These are phyloP conservation scores for Fissipunctia ypsillon DNA, from an alignment of 2,888 invertebrate genomes.

Conservation along the genomic window DNA sequence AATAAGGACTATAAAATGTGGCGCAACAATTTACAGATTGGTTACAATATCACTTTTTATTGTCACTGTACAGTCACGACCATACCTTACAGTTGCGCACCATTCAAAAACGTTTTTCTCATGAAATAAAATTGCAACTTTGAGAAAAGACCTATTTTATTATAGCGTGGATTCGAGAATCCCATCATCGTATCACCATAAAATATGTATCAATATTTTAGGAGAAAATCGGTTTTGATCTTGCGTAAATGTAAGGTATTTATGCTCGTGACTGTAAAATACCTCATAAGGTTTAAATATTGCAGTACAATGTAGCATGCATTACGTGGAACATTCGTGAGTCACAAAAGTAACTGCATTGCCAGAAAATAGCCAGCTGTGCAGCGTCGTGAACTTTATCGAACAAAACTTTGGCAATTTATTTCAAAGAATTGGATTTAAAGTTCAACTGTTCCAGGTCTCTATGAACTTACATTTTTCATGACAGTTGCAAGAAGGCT, in stretches of 20 bases:
- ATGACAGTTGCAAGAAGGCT: neutral
- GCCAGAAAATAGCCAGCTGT: conserved; percentile 40
- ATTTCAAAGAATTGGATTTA: conserved; percentile 46
- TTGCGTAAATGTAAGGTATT: too few relatives aligned
- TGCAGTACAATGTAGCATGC: neutral
- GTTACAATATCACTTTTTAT: neutral
- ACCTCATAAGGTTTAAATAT: neutral
- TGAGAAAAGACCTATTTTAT: too few relatives aligned
- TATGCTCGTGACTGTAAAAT: too few relatives aligned
- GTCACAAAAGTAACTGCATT: conserved; percentile 28
- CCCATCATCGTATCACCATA: too few relatives aligned
- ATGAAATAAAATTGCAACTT: too few relatives aligned
- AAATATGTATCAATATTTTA: too few relatives aligned
- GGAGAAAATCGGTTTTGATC: too few relatives aligned
- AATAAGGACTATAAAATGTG: neutral
- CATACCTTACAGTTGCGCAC: too few relatives aligned
- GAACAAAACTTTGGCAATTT: conserved; percentile 50
- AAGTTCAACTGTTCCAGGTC: conserved; percentile 20
- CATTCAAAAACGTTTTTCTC: too few relatives aligned
- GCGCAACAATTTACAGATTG: neutral
- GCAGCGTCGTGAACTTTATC: conserved; percentile 14
- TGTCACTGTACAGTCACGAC: too few relatives aligned
- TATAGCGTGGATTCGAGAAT: too few relatives aligned
- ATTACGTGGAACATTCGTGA: conserved; percentile 5
- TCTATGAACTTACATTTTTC: conserved; percentile 26